A percentile compares a stretch with the other conserved stretches of the same genome.
Evolutionary conservation across 2,113 vertebrate genomes (phyloP).

Genomic region (Dromas ardeola): DNA sequence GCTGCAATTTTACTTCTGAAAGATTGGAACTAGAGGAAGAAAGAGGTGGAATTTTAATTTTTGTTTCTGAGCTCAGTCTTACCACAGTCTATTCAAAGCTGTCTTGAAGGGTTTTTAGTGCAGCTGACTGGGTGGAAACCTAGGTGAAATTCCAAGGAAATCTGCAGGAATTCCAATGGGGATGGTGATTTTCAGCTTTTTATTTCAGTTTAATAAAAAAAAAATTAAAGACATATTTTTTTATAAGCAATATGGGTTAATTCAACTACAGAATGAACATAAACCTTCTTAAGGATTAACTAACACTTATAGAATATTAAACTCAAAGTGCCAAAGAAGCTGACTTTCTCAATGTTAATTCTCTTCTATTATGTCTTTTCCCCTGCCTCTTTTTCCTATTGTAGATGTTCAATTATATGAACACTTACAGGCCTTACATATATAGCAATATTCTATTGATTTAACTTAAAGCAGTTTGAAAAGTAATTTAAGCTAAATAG

Average conservation of each 20-base stretch:
- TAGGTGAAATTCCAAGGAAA: background rate
- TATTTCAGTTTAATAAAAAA: background rate
- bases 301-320: background rate
- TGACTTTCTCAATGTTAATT: background rate
- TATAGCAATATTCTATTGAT: background rate
- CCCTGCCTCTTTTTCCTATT: background rate
- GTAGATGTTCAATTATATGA: background rate
- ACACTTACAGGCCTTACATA: background rate
- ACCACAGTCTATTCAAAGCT: background rate
- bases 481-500: background rate
- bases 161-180: background rate
- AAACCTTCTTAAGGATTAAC: background rate
- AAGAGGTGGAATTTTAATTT: background rate
- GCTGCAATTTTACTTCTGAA: background rate
- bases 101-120: background rate
- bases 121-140: background rate
- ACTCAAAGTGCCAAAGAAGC: background rate
- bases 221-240: rapidly evolving
- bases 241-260: background rate
- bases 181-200: background rate
- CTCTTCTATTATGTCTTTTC: background rate
- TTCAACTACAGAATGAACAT: background rate
- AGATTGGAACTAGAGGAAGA: background rate
- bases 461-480: background rate
- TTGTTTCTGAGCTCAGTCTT: background rate